Percentiles rank a stretch among this genome's conserved stretches.
phyloP scores from a whole-genome alignment of 2,888 invertebrate species.

The Cataglyphis cursor region DNA sequence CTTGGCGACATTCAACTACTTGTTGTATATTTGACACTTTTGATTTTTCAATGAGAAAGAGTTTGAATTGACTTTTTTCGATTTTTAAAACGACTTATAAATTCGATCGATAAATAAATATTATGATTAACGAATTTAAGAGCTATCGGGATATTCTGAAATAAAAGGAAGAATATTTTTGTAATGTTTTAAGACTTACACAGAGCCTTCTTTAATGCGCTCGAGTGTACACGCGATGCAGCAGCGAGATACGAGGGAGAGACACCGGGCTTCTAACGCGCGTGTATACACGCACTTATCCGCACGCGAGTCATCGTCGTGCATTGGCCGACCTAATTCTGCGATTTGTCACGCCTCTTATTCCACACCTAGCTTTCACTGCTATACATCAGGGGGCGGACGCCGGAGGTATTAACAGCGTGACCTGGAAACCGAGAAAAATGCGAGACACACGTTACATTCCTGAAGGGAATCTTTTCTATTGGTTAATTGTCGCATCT shows the following conservation, averaged over 20 bases:
- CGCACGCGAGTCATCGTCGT: slow-evolving; percentile 56
- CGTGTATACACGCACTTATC: slow-evolving; percentile 65
- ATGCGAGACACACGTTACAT: slow-evolving; percentile 6
- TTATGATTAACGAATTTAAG: background rate
- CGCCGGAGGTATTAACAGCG: slow-evolving; percentile 59
- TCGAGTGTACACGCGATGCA: slow-evolving; percentile 10
- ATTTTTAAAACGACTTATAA: background rate
- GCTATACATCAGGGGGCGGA: slow-evolving; percentile 77
- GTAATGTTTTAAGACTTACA: background rate
- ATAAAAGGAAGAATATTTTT: background rate
- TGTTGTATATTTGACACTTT: background rate
- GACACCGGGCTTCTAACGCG: slow-evolving; percentile 57
- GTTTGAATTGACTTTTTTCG: background rate
- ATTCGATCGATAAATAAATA: background rate
- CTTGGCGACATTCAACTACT: background rate
- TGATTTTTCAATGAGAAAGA: background rate
- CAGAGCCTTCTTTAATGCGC: slow-evolving; percentile 4
- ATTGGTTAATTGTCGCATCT: background rate
- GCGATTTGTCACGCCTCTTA: slow-evolving; percentile 82
- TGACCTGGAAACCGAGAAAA: slow-evolving; percentile 44
- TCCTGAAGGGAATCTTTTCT: background rate
- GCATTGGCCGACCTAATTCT: slow-evolving; percentile 80
- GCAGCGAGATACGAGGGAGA: slow-evolving; percentile 47
- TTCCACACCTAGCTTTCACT: slow-evolving; percentile 82
- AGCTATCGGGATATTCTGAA: background rate